A percentile compares a stretch with the other conserved stretches of the same genome.
Evolutionary conservation across 2,888 invertebrate species (phyloP).

Genomic region (Glaucopsyche alexis): DNA sequence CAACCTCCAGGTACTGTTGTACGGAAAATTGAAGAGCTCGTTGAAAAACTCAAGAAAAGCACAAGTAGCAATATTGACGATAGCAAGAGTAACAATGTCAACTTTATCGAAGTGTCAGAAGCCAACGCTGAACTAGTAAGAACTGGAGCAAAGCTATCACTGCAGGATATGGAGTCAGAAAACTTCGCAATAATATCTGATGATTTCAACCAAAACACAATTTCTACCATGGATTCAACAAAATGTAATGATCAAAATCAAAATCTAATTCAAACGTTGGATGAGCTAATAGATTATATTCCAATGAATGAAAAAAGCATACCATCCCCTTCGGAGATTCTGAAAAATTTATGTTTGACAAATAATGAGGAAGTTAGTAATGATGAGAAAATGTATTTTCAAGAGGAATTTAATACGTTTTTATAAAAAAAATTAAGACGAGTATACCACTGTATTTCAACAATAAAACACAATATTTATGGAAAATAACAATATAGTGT

Average conservation of each 20-base stretch:
- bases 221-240: conserved; percentile 32
- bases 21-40: conserved; percentile 69
- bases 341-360: conserved; percentile 82
- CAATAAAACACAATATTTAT: too few relatives aligned
- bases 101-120: conserved; percentile 59
- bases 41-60: conserved; percentile 73
- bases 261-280: conserved; percentile 55
- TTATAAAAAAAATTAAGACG: conserved; percentile 30
- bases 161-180: conserved; percentile 74
- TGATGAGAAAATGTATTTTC: conserved; percentile 27
- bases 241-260: conserved; percentile 32
- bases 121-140: conserved; percentile 68
- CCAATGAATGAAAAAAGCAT: conserved; percentile 70
- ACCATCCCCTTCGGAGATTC: conserved; percentile 83
- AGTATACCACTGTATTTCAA: not conserved
- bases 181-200: conserved; percentile 63
- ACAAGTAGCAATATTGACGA: conserved; percentile 37
- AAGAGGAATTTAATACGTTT: conserved; percentile 33
- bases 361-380: conserved; percentile 61
- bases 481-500: too few relatives aligned
- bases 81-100: conserved; percentile 39
- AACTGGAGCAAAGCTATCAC: conserved; percentile 68
- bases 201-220: conserved; percentile 46
- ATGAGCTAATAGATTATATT: conserved; percentile 57
- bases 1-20: conserved; percentile 81